Evolutionary conservation across 2,113 vertebrate genomes (phyloP).

Genomic region (Melanerpes formicivorus): DNA sequence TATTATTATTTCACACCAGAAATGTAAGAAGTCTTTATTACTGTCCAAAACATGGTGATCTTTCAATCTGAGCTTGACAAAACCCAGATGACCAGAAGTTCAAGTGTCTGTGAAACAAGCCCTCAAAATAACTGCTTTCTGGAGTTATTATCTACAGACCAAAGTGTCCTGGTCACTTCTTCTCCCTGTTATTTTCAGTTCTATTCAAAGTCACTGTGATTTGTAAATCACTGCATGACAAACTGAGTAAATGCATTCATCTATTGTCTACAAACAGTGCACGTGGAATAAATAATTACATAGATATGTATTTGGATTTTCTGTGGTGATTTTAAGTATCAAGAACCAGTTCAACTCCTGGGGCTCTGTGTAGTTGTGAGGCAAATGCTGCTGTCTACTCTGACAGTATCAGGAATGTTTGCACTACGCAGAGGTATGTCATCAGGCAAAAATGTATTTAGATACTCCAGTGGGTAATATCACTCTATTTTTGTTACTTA

Average conservation of each 20-base stretch:
- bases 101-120: neutral
- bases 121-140: neutral
- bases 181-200: neutral
- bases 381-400: neutral
- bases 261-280: neutral
- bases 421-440: neutral
- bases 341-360: neutral
- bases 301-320: neutral
- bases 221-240: neutral
- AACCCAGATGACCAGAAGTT: neutral
- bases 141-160: neutral
- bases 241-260: neutral
- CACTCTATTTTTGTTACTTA: neutral
- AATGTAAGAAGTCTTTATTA: neutral
- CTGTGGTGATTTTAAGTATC: neutral
- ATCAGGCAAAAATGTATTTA: neutral
- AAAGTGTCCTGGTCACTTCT: neutral
- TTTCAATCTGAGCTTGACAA: neutral
- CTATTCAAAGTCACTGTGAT: neutral
- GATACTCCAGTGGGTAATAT: neutral
- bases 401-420: neutral
- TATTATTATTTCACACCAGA: neutral
- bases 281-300: neutral
- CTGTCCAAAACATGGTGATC: neutral
- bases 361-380: neutral